These are phyloP conservation scores for Mellivora capensis DNA, from an alignment of 2,113 vertebrate genomes.

Conservation along the genomic window DNA sequence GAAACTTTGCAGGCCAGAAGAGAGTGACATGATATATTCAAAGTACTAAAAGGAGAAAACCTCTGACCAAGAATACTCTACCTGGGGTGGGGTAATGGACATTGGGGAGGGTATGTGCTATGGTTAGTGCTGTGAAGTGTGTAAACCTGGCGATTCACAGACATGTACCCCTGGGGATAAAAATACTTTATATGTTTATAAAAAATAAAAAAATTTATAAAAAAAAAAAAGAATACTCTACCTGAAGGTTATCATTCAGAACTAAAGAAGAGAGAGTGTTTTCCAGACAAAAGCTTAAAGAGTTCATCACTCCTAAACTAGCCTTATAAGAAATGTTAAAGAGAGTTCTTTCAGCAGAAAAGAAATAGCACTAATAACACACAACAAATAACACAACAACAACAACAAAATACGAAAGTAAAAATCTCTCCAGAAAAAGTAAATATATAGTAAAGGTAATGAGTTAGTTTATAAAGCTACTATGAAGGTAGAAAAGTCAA, in stretches of 20 bases:
- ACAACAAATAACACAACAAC: too few species aligned
- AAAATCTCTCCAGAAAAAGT: neutral
- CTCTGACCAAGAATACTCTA: neutral
- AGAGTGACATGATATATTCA: neutral
- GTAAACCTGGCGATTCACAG: too few species aligned
- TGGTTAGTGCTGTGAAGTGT: too few species aligned
- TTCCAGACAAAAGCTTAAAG: neutral
- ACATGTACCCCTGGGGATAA: too few species aligned
- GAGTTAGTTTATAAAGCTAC: neutral
- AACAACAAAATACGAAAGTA: neutral
- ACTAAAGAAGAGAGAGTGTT: neutral
- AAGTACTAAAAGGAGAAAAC: neutral
- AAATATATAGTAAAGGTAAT: neutral
- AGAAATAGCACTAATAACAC: neutral
- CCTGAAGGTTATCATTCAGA: neutral
- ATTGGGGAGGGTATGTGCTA: too few species aligned
- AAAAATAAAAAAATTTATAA: too few species aligned
- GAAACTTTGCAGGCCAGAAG: neutral
- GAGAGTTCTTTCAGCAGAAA: neutral
- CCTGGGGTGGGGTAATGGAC: too few species aligned
- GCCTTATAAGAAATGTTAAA: neutral
- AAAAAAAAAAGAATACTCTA: neutral
- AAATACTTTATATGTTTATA: too few species aligned
- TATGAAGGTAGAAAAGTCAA: neutral
- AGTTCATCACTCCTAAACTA: neutral